These are phyloP conservation scores for Acrocephalus arundinaceus DNA, from an alignment of 2,113 vertebrate species.

Conservation along the genomic window DNA sequence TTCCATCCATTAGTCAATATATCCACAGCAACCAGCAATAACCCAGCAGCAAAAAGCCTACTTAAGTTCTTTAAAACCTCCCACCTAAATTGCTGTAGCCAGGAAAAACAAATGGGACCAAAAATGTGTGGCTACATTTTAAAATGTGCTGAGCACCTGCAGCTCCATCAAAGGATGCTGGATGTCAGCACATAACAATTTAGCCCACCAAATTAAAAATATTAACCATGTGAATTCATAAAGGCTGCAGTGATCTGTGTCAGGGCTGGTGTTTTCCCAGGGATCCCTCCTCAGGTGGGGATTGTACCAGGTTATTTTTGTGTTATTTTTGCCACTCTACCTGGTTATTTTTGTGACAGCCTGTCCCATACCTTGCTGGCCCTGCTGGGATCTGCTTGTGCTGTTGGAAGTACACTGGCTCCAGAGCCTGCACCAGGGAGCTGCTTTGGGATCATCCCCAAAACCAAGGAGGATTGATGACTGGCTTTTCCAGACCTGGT, in stretches of 20 bases:
- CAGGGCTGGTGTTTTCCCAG: neutral
- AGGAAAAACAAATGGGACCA: conserved; percentile 52
- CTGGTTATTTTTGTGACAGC: too few relatives aligned
- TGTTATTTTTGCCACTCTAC: neutral
- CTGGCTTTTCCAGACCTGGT: neutral
- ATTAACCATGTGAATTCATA: neutral
- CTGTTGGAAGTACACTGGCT: neutral
- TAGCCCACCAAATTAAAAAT: neutral
- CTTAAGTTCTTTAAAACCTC: conserved; percentile 50
- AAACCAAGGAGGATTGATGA: neutral
- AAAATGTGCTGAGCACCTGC: conserved; percentile 40
- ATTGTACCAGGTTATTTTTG: neutral
- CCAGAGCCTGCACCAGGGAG: neutral
- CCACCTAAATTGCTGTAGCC: conserved; percentile 42
- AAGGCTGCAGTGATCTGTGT: neutral
- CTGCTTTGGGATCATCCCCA: neutral
- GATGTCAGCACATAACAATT: conserved; percentile 6
- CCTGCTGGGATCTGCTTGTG: neutral
- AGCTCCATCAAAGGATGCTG: neutral
- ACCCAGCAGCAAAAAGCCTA: conserved; percentile 50
- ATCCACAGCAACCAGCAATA: conserved; percentile 55
- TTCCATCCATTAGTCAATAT: conserved; percentile 44
- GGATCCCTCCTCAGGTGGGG: neutral
- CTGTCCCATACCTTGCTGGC: neutral
- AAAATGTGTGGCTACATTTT: neutral